Base-by-base conservation (phyloP, 1,140 invertebrate species). In the Steinernema khuongi region DNA sequence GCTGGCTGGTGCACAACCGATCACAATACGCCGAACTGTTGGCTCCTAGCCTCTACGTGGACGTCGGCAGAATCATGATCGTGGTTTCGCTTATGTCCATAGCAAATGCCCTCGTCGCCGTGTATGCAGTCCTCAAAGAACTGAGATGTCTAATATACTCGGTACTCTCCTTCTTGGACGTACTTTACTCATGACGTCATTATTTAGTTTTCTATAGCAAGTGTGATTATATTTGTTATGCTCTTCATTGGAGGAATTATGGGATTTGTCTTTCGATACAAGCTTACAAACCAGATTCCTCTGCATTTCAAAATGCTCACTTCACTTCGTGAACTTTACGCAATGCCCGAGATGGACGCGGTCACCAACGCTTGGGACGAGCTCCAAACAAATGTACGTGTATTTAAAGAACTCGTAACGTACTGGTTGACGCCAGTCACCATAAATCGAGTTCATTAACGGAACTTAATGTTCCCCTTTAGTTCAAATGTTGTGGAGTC, bases 241-340 rank as follows among this genome's bases (percentile, higher is more conserved):
- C 70, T 84, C 14, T 74, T 85, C 28, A 80, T 84, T 68, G 82
- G 82, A 19, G 82, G 82, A 19, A 73, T 85, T 2, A 84, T 84
- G 77, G 82, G 82, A 32, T 79, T 85, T 36, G 84, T 85, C 14
- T 84, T 84, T 72, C 74, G 74, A 2, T 71, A 80, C 33, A 83
- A 81, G 68, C 50, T 83, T 28, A 44, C 36, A 26, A 69, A 83
- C 71, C 81, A 85, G 69, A 84, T 80, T 67, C 83, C 82, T 31
- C 50, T 80, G n/a, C 74, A 84, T 75, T 72, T 84, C 44, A 84
- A 84, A 80, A 84, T 84, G 82, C 73, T 78, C 1, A 84, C 82
- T 30, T 84, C 82, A 1, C 71, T 84, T 18, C 71, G 81, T 41
- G 82, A 84, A 76, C 70, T 84, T 11, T 84, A 84, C 68, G 82